A percentile compares a stretch with the other conserved stretches of the same genome.
Conservation (phyloP, 2,888 invertebrate genomes). For the Ecliptopera silaceata region DNA sequence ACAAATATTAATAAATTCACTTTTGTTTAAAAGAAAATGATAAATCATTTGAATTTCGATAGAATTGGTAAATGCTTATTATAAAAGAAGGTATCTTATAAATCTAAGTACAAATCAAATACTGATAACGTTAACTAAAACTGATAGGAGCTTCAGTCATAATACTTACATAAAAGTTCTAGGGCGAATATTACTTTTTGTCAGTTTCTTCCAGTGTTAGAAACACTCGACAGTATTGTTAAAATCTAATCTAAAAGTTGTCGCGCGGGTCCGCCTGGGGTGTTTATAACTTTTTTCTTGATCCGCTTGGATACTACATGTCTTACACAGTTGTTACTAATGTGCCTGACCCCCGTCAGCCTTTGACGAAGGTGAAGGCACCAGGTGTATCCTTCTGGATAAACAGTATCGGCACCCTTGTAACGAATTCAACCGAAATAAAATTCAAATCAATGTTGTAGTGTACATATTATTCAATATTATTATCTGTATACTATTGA, state of each 20-base stretch:
- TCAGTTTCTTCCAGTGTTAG: not conserved
- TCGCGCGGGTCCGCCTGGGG: constrained; percentile 16
- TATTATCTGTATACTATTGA: too few species aligned
- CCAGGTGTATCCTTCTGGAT: constrained; percentile 57
- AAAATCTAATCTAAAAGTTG: constrained; percentile 39
- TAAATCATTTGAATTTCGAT: too few species aligned
- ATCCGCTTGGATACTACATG: constrained; percentile 47
- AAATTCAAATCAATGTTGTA: constrained; percentile 51
- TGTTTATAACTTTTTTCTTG: constrained; percentile 40
- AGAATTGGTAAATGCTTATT: too few species aligned
- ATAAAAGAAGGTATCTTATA: too few species aligned
- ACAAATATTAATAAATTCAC: too few species aligned
- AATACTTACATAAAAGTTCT: not conserved
- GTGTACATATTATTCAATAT: constrained; percentile 35
- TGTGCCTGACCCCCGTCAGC: constrained; percentile 63
- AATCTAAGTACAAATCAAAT: not conserved
- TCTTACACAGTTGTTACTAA: constrained; percentile 68
- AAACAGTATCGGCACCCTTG: constrained; percentile 55
- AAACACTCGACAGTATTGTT: constrained; percentile 17
- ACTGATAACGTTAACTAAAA: not conserved
- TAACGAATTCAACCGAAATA: constrained; percentile 56
- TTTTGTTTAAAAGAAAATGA: too few species aligned
- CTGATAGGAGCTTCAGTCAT: not conserved
- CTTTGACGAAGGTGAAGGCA: constrained; percentile 65
- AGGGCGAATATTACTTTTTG: not conserved